phyloP scores from a whole-genome alignment of 2,797 vertebrate genomes.

The Apogon hyalosoma region DNA sequence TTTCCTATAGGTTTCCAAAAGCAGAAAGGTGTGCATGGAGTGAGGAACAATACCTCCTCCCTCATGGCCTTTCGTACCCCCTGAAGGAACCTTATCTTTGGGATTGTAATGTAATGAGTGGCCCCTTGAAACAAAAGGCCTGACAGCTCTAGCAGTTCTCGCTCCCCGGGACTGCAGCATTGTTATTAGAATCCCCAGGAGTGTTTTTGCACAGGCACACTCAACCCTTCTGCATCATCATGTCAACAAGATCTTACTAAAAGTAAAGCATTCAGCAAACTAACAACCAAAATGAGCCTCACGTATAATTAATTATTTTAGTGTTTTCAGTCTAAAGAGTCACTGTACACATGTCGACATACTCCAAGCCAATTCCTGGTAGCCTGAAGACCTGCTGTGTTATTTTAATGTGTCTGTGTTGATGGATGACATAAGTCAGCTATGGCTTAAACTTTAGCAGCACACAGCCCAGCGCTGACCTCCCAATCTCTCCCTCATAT shows the following conservation, averaged over 20 bases:
- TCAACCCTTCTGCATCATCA: conserved; percentile 59
- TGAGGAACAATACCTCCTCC: conserved; percentile 79
- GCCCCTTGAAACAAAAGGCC: conserved; percentile 83
- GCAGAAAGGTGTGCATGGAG: conserved; percentile 70
- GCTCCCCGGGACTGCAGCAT: conserved; percentile 78
- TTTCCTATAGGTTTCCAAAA: conserved; percentile 79
- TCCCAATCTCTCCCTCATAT: conserved; percentile 71
- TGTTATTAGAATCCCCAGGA: conserved; percentile 82
- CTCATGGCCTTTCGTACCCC: conserved; percentile 66
- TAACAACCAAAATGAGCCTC: background rate
- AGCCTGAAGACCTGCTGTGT: conserved; percentile 53
- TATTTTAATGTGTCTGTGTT: conserved; percentile 59
- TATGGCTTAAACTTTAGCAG: conserved; percentile 66
- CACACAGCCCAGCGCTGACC: conserved; percentile 62
- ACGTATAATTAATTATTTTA: background rate
- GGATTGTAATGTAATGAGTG: conserved; percentile 85
- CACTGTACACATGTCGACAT: conserved; percentile 22
- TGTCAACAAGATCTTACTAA: conserved; percentile 45
- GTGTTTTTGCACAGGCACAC: conserved; percentile 76
- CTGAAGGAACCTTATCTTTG: conserved; percentile 79
- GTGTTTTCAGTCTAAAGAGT: background rate
- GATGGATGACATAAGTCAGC: conserved; percentile 74
- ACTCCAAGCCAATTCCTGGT: conserved; percentile 24
- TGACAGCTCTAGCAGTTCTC: conserved; percentile 78
- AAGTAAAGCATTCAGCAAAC: conserved; percentile 21